A percentile compares a stretch with the other conserved stretches of the same genome.
Conservation (phyloP, 2,888 invertebrate genomes). For the Dryadula phaetusa region DNA sequence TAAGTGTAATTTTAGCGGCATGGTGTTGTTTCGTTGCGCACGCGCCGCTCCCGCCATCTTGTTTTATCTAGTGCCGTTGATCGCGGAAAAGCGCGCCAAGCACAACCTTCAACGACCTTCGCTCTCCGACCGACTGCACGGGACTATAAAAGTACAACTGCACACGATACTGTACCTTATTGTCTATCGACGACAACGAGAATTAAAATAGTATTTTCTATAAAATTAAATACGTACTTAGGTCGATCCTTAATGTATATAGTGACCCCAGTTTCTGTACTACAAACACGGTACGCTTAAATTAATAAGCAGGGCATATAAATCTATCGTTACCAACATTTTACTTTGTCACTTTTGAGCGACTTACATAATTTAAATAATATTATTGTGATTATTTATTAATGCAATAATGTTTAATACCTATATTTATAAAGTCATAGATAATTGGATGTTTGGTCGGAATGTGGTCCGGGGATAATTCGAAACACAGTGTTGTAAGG, state of each 20-base stretch:
- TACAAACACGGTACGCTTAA: constrained; percentile 68
- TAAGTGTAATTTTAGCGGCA: constrained; percentile 66
- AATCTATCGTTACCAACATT: constrained; percentile 65
- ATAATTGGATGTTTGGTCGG: constrained; percentile 42
- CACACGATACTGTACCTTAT: constrained; percentile 45
- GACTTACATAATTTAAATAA: constrained; percentile 47
- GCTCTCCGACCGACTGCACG: constrained; percentile 76
- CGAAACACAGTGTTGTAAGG: constrained; percentile 38
- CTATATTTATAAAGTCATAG: constrained; percentile 42
- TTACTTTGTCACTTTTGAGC: constrained; percentile 69
- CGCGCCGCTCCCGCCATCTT: constrained; percentile 83
- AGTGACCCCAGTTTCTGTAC: constrained; percentile 67
- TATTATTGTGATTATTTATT: constrained; percentile 50
- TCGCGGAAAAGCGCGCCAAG: constrained; percentile 84
- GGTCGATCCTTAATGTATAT: constrained; percentile 38
- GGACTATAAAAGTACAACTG: constrained; percentile 53
- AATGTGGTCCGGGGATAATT: constrained; percentile 40
- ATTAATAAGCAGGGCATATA: constrained; percentile 70
- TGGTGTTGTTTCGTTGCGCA: constrained; percentile 72
- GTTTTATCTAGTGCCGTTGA: constrained; percentile 83
- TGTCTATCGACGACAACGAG: constrained; percentile 29
- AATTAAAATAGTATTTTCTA: constrained; percentile 48
- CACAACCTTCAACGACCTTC: constrained; percentile 85
- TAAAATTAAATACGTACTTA: constrained; percentile 30
- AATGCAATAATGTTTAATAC: constrained; percentile 46